phyloP scores from a whole-genome alignment of 1,140 invertebrate genomes.

The Dreissena polymorpha region DNA sequence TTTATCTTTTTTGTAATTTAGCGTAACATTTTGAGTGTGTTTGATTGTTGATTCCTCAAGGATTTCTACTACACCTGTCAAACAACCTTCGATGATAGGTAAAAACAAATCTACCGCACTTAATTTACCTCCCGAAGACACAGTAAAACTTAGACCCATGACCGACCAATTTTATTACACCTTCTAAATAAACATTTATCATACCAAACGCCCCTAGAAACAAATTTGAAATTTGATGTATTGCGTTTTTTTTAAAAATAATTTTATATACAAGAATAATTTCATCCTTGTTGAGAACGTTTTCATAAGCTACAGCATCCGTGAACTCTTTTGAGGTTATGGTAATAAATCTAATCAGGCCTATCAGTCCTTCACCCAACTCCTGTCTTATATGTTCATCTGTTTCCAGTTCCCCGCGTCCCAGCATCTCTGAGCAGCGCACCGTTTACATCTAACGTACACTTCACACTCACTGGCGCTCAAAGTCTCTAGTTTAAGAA shows the following conservation, averaged over 20 bases:
- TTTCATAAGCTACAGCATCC: not conserved
- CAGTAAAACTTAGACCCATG: not conserved
- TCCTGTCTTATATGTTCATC: constrained; percentile 2
- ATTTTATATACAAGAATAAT: constrained; percentile 9
- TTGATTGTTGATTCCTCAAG: too few species aligned
- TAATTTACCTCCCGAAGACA: not conserved
- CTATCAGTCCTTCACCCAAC: constrained; percentile 9
- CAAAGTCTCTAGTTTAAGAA: not conserved
- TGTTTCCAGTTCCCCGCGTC: not conserved
- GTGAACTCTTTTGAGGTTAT: constrained; percentile 10
- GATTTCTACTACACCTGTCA: not conserved
- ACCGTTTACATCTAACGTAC: constrained; percentile 11
- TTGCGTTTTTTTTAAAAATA: not conserved
- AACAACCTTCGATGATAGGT: not conserved
- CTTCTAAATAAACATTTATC: not conserved
- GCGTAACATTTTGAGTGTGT: too few species aligned
- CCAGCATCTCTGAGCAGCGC: constrained; percentile 13
- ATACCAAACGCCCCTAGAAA: too few species aligned
- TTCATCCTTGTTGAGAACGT: constrained; percentile 17
- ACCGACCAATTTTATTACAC: not conserved
- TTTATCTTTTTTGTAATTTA: too few species aligned
- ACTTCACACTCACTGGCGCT: constrained; percentile 7
- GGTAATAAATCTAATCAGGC: constrained; percentile 23
- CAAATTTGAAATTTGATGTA: not conserved
- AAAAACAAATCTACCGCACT: not conserved